Evolutionary conservation across 2,797 vertebrate genomes (phyloP).

Genomic region (Crenichthys baileyi): DNA sequence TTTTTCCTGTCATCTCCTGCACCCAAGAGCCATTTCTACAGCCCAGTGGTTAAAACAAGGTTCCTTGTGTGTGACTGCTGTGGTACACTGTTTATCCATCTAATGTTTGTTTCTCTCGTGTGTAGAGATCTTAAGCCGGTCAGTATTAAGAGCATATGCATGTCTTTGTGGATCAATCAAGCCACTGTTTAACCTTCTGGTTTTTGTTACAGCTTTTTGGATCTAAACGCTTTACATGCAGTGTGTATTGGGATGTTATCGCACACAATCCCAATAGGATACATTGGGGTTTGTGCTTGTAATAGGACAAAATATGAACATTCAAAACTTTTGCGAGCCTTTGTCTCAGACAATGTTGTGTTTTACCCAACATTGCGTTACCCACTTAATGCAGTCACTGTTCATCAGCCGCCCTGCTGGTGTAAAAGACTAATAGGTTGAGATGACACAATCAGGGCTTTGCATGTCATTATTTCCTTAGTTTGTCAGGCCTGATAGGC

Average conservation of each 20-base stretch:
- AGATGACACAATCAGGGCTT: slow-evolving; percentile 33
- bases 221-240: background rate
- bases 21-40: slow-evolving; percentile 46
- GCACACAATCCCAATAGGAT: background rate
- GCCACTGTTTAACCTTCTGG: background rate
- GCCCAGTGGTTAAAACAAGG: slow-evolving; percentile 55
- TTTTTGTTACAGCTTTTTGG: background rate
- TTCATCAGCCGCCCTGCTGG: slow-evolving; percentile 19
- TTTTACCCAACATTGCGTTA: slow-evolving; percentile 13
- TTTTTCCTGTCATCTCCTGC: slow-evolving; percentile 41
- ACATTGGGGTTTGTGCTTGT: background rate
- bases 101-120: slow-evolving; percentile 17
- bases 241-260: background rate
- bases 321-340: background rate
- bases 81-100: slow-evolving; percentile 44
- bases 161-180: slow-evolving; percentile 1
- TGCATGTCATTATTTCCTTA: slow-evolving; percentile 44
- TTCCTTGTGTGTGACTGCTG: slow-evolving; percentile 42
- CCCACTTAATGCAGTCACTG: slow-evolving; percentile 12
- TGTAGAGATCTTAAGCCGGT: slow-evolving; percentile 23
- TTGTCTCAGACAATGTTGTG: background rate
- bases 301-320: background rate
- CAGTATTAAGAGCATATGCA: slow-evolving; percentile 1
- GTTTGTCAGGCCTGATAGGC: slow-evolving; percentile 39
- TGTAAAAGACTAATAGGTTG: slow-evolving; percentile 41